Conservation (phyloP, 1,140 invertebrate species). For the Hetaerina americana region DNA sequence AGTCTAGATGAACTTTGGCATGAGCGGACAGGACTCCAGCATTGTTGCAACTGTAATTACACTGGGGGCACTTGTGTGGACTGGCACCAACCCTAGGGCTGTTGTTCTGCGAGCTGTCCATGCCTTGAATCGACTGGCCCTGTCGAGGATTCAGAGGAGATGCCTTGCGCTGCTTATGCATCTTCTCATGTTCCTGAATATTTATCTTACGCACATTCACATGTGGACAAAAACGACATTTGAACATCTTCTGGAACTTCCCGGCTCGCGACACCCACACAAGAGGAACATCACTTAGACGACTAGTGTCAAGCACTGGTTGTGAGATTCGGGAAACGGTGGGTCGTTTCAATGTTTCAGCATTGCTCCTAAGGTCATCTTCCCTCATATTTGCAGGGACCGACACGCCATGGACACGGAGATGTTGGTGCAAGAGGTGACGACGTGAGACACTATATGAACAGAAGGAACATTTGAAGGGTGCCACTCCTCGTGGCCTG, state of each 20-base stretch:
- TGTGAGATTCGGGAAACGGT: background rate
- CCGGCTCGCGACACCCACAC: constrained; percentile 58
- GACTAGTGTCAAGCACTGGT: constrained; percentile 27
- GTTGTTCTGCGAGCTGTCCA: background rate
- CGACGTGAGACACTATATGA: constrained; percentile 69
- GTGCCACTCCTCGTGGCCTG: constrained; percentile 44
- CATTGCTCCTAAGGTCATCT: constrained; percentile 7
- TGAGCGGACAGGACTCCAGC: constrained; percentile 61
- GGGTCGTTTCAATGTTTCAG: constrained; percentile 4
- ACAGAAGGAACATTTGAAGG: constrained; percentile 66
- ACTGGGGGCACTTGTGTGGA: constrained; percentile 51
- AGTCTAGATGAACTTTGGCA: constrained; percentile 59
- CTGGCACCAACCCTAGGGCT: constrained; percentile 27
- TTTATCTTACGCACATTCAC: constrained; percentile 63
- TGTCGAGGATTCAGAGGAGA: background rate
- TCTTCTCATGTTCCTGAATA: constrained; percentile 73
- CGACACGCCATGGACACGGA: constrained; percentile 54
- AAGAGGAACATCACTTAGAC: constrained; percentile 38
- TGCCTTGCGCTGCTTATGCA: constrained; percentile 46
- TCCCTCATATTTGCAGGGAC: constrained; percentile 17
- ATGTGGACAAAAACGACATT: constrained; percentile 73
- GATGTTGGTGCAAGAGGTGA: constrained; percentile 62
- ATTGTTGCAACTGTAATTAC: constrained; percentile 67
- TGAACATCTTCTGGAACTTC: constrained; percentile 68
- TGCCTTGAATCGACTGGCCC: too few relatives aligned